Percentiles rank a stretch among this genome's conserved stretches.
phyloP scores from a whole-genome alignment of 2,113 vertebrate genomes.

The Grus americana region DNA sequence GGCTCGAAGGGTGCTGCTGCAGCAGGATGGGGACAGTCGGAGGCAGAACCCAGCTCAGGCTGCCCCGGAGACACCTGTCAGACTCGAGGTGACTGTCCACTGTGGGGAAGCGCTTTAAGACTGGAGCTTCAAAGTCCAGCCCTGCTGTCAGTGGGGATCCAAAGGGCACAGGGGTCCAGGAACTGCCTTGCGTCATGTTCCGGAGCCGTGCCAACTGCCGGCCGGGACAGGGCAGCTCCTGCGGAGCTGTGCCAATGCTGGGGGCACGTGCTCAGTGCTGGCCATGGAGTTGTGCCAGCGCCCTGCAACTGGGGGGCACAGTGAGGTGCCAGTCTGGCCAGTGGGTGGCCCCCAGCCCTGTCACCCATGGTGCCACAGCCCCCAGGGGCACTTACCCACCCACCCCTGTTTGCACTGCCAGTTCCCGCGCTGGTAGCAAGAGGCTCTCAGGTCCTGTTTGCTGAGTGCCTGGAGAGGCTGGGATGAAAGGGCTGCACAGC shows the following conservation, averaged over 20 bases:
- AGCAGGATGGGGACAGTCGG: fast-evolving
- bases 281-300: fast-evolving
- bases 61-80: fast-evolving
- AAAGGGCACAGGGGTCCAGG: not conserved
- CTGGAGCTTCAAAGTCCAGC: not conserved
- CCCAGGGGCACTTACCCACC: not conserved
- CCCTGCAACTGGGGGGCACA: fast-evolving
- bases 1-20: not conserved
- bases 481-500: not conserved
- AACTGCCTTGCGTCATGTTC: not conserved
- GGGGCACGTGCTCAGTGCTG: fast-evolving
- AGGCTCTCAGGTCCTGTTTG: not conserved
- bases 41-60: not conserved
- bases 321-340: fast-evolving
- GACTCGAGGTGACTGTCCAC: not conserved
- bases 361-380: fast-evolving
- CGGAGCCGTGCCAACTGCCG: fast-evolving
- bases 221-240: fast-evolving
- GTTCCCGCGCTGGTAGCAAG: fast-evolving
- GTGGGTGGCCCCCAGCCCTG: not conserved
- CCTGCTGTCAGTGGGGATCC: constrained; percentile 16
- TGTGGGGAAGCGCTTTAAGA: fast-evolving
- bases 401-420: not conserved
- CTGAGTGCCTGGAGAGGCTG: not conserved
- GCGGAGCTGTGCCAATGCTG: fast-evolving